Percentiles rank a stretch among this genome's conserved stretches.
phyloP scores from a whole-genome alignment of 2,888 invertebrate species.

The Rotaria magnacalcarata region DNA sequence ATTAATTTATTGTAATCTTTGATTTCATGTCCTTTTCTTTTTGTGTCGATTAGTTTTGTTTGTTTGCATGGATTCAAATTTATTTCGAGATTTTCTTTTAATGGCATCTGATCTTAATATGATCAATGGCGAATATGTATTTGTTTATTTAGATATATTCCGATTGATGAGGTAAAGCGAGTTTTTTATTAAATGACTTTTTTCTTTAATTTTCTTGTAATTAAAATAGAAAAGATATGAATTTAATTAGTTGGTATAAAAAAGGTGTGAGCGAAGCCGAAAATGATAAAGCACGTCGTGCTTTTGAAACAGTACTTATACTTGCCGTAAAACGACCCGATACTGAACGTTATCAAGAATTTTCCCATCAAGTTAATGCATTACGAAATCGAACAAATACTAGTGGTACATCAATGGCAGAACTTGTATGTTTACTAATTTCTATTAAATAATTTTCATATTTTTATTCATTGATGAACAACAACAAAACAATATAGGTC shows the following conservation, averaged over 20 bases:
- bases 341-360: neutral
- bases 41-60: neutral
- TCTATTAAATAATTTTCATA: no score
- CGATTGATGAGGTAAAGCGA: neutral
- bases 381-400: neutral
- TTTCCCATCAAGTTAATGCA: neutral
- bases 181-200: no score
- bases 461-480: no score
- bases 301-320: constrained; percentile 27
- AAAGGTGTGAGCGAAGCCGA: neutral
- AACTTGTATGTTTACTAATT: neutral
- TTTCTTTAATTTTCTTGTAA: no score
- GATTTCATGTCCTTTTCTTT: no score
- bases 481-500: neutral
- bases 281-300: constrained; percentile 16
- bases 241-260: neutral
- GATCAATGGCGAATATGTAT: constrained; percentile 94
- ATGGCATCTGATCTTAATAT: constrained; percentile 89
- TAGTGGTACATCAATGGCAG: neutral
- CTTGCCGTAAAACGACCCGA: neutral
- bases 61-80: neutral
- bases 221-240: constrained; percentile 15
- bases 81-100: constrained; percentile 64
- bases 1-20: neutral
- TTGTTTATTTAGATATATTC: constrained; percentile 80